Evolutionary conservation across 2,113 vertebrate species (phyloP).

Genomic region (Saguinus midas): DNA sequence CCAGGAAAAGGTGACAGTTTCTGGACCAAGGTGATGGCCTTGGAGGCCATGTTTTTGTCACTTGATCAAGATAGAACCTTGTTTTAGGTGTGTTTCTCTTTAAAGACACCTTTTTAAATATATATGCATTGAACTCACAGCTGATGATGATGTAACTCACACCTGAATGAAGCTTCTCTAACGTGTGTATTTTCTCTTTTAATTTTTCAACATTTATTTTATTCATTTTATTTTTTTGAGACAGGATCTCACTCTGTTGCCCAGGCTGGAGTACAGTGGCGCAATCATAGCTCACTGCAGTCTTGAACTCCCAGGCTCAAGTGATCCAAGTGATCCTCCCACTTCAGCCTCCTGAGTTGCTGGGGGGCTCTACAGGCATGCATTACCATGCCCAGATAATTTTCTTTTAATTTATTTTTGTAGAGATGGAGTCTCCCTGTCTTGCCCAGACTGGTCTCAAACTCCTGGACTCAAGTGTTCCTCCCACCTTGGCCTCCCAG

Average conservation of each 20-base stretch:
- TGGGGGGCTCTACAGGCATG: background rate
- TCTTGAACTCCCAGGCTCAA: background rate
- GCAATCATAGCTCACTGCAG: background rate
- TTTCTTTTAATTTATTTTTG: background rate
- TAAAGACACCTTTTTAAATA: background rate
- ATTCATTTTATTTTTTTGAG: background rate
- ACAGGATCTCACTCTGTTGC: background rate
- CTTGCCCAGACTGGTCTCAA: background rate
- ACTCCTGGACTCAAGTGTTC: background rate
- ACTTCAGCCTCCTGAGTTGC: background rate
- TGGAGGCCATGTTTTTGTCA: background rate
- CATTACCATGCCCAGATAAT: background rate
- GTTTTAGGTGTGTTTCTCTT: background rate
- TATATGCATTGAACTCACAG: background rate
- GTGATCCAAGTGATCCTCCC: background rate
- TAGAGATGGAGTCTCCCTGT: background rate
- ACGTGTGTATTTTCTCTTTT: rapidly evolving
- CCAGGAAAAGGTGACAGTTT: background rate
- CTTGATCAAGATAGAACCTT: background rate
- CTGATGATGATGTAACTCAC: rapidly evolving
- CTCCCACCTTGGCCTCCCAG: background rate
- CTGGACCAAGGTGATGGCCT: background rate
- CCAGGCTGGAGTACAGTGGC: background rate
- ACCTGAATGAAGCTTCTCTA: background rate
- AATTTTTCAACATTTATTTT: background rate